phyloP scores from a whole-genome alignment of 2,113 vertebrate species.

The Mohoua ochrocephala region DNA sequence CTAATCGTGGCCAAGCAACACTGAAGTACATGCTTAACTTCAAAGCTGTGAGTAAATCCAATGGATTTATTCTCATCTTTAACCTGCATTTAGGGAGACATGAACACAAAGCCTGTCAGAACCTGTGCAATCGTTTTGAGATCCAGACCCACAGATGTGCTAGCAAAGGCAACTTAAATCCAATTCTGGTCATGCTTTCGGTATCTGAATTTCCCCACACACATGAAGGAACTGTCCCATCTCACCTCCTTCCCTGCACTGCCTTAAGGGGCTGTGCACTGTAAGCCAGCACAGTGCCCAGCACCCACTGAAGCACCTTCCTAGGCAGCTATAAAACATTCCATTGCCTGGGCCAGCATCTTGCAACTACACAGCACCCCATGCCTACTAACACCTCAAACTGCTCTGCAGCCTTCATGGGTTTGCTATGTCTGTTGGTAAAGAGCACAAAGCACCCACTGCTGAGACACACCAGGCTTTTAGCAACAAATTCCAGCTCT shows the following conservation, averaged over 20 bases:
- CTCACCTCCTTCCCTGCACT: fast-evolving
- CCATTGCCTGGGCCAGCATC: background rate
- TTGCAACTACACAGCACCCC: background rate
- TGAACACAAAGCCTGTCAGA: background rate
- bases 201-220: background rate
- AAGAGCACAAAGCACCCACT: background rate
- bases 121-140: background rate
- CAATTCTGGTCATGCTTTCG: background rate
- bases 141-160: background rate
- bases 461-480: background rate
- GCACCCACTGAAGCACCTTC: background rate
- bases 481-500: background rate
- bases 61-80: background rate
- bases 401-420: background rate
- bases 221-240: too few species aligned
- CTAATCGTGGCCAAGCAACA: background rate
- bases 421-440: background rate
- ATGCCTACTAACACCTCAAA: background rate
- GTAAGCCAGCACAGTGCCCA: background rate
- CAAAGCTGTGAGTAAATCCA: background rate
- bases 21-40: background rate
- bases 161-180: background rate
- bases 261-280: background rate
- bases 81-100: background rate
- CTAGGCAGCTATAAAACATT: background rate